These are phyloP conservation scores for Kryphioiulus occultus DNA, from an alignment of 2,888 invertebrate genomes.

Conservation along the genomic window DNA sequence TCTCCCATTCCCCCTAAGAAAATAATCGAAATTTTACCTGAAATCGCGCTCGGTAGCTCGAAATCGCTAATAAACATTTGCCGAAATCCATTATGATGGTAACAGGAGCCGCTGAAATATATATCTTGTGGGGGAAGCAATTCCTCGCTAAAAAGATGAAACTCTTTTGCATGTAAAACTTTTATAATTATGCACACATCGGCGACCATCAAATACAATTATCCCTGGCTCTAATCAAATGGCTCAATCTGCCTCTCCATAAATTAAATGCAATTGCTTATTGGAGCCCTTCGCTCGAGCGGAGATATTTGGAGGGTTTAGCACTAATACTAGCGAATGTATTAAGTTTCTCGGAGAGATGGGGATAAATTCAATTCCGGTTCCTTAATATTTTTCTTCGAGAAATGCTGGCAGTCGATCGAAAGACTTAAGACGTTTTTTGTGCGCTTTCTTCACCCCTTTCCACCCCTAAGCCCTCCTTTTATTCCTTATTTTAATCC, in stretches of 20 bases:
- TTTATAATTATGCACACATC: slow-evolving; percentile 45
- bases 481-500: not conserved
- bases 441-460: not conserved
- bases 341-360: slow-evolving; percentile 13
- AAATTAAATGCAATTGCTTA: slow-evolving; percentile 39
- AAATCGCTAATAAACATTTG: slow-evolving; percentile 17
- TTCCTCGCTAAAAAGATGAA: not conserved
- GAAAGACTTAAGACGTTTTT: not conserved
- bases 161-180: not conserved
- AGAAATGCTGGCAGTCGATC: not conserved
- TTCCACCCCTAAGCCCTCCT: not conserved
- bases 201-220: slow-evolving; percentile 41
- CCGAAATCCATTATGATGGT: not conserved
- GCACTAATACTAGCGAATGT: slow-evolving; percentile 1
- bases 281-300: not conserved
- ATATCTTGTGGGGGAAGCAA: not conserved
- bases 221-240: slow-evolving; percentile 42
- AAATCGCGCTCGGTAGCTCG: not conserved
- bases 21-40: slow-evolving; percentile 31
- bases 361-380: not conserved
- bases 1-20: not conserved
- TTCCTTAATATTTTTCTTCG: slow-evolving; percentile 1
- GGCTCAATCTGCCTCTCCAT: slow-evolving; percentile 41
- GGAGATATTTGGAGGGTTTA: slow-evolving; percentile 20
- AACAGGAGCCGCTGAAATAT: not conserved